Conservation (phyloP, 2,113 vertebrate species). For the Cyanistes caeruleus region DNA sequence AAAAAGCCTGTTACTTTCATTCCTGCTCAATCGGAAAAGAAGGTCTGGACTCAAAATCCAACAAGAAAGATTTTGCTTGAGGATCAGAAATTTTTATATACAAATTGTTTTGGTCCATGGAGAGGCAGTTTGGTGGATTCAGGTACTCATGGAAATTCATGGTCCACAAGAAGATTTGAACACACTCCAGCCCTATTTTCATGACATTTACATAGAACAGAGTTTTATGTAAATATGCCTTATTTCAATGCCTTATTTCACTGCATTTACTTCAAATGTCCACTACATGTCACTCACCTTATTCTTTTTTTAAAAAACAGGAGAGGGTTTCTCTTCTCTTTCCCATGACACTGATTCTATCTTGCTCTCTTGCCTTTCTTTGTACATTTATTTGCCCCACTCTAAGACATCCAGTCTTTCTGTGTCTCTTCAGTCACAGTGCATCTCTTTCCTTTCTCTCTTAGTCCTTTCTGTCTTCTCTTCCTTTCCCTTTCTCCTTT, state of each 20-base stretch:
- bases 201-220: background rate
- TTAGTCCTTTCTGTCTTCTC: background rate
- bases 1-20: background rate
- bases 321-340: accelerated
- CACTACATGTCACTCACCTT: background rate
- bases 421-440: background rate
- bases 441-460: background rate
- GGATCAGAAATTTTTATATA: background rate
- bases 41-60: background rate
- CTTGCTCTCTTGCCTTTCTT: background rate
- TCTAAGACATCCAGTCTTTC: background rate
- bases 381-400: background rate
- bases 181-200: background rate
- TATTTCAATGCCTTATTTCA: background rate
- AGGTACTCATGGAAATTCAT: background rate
- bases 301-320: background rate
- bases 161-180: background rate
- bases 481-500: background rate
- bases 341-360: background rate
- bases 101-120: background rate
- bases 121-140: background rate
- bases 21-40: background rate
- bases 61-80: background rate
- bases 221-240: background rate
- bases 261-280: background rate